These are phyloP conservation scores for Oophaga pumilio DNA, from an alignment of 2,113 vertebrate genomes.

Conservation along the genomic window DNA sequence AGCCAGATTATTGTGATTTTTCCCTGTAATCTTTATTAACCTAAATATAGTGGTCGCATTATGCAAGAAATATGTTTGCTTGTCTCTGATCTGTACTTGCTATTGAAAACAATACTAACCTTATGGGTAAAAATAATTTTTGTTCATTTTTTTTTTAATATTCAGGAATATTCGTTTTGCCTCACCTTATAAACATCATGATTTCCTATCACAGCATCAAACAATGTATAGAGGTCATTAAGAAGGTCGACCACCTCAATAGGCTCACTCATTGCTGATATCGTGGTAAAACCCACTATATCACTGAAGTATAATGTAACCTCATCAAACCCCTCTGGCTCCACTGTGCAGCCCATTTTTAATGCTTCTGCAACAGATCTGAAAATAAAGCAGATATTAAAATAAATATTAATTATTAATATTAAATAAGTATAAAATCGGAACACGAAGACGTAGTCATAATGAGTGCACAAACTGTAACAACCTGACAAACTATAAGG, in stretches of 20 bases:
- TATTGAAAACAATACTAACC: not conserved
- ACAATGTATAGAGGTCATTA: slow-evolving; percentile 79
- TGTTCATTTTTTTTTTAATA: no score
- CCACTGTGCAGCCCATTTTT: slow-evolving; percentile 71
- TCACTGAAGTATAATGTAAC: slow-evolving; percentile 82
- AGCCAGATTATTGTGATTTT: no score
- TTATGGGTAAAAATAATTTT: not conserved
- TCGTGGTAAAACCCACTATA: slow-evolving; percentile 80
- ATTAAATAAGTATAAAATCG: not conserved
- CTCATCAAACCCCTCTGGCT: slow-evolving; percentile 76
- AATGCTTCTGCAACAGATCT: slow-evolving; percentile 78
- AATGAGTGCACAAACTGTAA: not conserved
- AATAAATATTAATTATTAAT: no score
- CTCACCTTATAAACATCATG: slow-evolving; percentile 82
- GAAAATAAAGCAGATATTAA: slow-evolving; percentile 13
- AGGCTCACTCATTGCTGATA: slow-evolving; percentile 80
- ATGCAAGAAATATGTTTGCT: not conserved
- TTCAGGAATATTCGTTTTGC: not conserved
- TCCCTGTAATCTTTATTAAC: no score
- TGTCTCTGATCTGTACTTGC: not conserved
- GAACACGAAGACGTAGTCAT: not conserved
- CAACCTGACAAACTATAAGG: no score
- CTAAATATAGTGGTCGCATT: no score
- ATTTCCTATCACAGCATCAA: slow-evolving; percentile 78
- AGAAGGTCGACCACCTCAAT: slow-evolving; percentile 83